Percentiles rank a stretch among this genome's conserved stretches.
Evolutionary conservation across 2,888 invertebrate genomes (phyloP).

Genomic region (Augochlorella aurata): DNA sequence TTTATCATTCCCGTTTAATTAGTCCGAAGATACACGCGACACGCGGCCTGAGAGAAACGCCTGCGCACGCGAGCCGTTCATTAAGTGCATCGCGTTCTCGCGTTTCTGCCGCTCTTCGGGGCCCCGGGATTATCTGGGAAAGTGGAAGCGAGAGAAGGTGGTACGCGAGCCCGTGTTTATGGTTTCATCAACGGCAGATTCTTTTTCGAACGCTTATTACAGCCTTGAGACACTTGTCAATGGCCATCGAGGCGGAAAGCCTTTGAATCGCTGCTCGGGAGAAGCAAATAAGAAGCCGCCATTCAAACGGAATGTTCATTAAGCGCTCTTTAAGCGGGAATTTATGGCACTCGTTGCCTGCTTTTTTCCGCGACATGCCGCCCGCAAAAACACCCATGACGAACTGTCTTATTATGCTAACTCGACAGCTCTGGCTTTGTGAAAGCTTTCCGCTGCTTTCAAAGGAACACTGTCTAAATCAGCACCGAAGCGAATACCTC

Average conservation of each 20-base stretch:
- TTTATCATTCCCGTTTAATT: slow-evolving; percentile 54
- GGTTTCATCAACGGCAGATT: background rate
- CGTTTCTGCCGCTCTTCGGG: slow-evolving; percentile 30
- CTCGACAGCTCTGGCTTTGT: no score
- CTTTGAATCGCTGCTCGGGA: background rate
- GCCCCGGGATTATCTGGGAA: slow-evolving; percentile 22
- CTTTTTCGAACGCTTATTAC: background rate
- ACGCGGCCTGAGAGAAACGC: slow-evolving; percentile 40
- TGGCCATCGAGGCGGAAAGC: background rate
- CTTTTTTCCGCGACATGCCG: background rate
- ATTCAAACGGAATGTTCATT: slow-evolving; percentile 2
- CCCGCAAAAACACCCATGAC: background rate
- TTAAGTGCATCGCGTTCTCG: slow-evolving; percentile 43
- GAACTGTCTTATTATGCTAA: background rate
- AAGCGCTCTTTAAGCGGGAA: slow-evolving; percentile 4
- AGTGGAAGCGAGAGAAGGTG: slow-evolving; percentile 22
- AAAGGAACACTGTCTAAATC: no score
- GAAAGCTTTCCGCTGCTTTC: no score
- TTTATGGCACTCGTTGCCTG: background rate
- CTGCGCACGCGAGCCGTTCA: slow-evolving; percentile 49
- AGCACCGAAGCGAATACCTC: no score
- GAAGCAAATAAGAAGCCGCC: background rate
- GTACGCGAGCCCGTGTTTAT: background rate
- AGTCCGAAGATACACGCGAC: slow-evolving; percentile 39
- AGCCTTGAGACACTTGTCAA: background rate